These are phyloP conservation scores for Stegostoma tigrinum DNA, from an alignment of 2,113 vertebrate species.

Conservation along the genomic window DNA sequence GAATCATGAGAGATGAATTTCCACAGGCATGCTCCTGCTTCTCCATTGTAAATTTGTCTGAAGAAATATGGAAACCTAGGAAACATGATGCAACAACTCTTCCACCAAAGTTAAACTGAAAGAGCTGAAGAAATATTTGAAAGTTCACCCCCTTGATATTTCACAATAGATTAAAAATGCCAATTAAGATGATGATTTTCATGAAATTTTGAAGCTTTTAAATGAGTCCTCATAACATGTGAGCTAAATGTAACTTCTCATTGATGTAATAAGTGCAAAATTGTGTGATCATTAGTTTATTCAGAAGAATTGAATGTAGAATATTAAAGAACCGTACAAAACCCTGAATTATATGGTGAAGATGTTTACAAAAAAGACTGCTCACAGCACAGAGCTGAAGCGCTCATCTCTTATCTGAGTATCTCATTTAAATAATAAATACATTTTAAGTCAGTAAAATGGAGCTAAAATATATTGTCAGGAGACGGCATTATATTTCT, in stretches of 20 bases:
- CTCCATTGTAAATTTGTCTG: background rate
- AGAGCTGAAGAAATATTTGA: background rate
- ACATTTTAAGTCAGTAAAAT: slow-evolving; percentile 18
- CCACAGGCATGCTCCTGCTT: background rate
- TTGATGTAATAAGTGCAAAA: background rate
- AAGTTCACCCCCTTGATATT: background rate
- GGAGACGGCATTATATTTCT: background rate
- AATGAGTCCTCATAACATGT: background rate
- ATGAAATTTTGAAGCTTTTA: background rate
- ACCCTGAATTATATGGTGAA: background rate
- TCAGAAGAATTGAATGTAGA: background rate
- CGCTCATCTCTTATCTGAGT: background rate
- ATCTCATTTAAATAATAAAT: slow-evolving; percentile 4
- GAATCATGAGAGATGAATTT: background rate
- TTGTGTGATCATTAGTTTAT: background rate
- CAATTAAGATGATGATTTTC: background rate
- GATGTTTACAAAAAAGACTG: background rate
- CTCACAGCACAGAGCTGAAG: background rate
- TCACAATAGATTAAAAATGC: background rate
- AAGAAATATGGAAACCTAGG: background rate
- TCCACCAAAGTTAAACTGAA: background rate
- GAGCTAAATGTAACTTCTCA: background rate
- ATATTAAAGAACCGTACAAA: background rate
- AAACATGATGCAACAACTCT: background rate
- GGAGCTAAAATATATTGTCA: slow-evolving; percentile 17